Evolutionary conservation across 30 jellyfish, hydroid and myxozoan genomes (phyloP).

Genomic region (Clytia hemisphaerica): DNA sequence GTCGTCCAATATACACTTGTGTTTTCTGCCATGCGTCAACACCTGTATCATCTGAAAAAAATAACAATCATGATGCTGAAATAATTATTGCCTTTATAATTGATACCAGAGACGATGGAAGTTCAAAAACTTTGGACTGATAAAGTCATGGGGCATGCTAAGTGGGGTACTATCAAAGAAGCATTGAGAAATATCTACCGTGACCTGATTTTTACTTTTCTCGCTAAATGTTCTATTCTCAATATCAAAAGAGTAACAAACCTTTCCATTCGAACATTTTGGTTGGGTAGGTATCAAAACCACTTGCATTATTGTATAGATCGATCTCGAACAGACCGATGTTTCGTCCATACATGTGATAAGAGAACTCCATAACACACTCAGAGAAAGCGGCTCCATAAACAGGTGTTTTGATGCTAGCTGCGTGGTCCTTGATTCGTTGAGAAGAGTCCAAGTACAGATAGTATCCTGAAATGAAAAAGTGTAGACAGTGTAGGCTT

Average conservation of each 20-base stretch:
- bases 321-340: conserved; percentile 61
- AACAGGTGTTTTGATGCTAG: conserved; percentile 66
- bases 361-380: conserved; percentile 76
- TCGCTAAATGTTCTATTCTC: no score
- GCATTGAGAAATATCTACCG: no score
- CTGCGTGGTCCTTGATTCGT: conserved; percentile 50
- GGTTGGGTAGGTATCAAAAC: conserved; percentile 1
- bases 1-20: conserved; percentile 85
- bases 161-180: no score
- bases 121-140: no score
- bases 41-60: conserved; percentile 47
- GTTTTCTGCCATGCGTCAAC: conserved; percentile 67
- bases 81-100: no score
- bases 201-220: no score
- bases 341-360: conserved; percentile 94
- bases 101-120: no score
- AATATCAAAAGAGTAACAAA: no score
- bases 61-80: no score
- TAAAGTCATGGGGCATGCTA: no score
- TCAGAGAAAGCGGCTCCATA: conserved; percentile 94
- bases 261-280: conserved; percentile 12
- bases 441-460: conserved; percentile 82
- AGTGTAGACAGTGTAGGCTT: no score
- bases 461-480: conserved; percentile 43
- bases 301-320: conserved; percentile 46